Conservation (phyloP, 2,113 vertebrate species). For the Bungarus multicinctus region DNA sequence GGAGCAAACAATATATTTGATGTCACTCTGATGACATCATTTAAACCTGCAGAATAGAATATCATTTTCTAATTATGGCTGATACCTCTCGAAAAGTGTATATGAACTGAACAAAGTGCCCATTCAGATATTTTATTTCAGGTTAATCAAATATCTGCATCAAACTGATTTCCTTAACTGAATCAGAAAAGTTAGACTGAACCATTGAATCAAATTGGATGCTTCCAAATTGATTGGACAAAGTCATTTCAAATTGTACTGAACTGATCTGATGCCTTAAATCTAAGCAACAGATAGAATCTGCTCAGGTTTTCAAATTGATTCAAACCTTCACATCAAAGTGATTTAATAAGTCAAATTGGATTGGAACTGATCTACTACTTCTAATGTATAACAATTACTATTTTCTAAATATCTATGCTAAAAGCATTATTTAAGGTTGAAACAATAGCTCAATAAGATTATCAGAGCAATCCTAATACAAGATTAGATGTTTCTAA, state of each 20-base stretch:
- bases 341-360: not conserved
- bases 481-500: not conserved
- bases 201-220: not conserved
- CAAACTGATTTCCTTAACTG: not conserved
- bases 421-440: not conserved
- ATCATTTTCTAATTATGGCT: not conserved
- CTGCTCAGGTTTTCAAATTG: not conserved
- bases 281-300: not conserved
- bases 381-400: not conserved
- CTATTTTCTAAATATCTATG: not conserved
- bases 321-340: not conserved
- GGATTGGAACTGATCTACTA: not conserved
- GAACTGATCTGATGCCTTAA: not conserved
- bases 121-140: not conserved
- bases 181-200: not conserved
- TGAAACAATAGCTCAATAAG: not conserved
- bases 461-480: not conserved
- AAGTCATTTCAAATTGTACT: not conserved
- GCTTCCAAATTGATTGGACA: not conserved
- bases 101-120: not conserved
- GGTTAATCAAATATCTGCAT: not conserved
- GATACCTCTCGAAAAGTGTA: not conserved
- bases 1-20: not conserved
- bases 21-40: not conserved
- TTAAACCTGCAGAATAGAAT: not conserved